Conservation (phyloP, 1,140 invertebrate genomes). For the Drosophila littoralis region DNA sequence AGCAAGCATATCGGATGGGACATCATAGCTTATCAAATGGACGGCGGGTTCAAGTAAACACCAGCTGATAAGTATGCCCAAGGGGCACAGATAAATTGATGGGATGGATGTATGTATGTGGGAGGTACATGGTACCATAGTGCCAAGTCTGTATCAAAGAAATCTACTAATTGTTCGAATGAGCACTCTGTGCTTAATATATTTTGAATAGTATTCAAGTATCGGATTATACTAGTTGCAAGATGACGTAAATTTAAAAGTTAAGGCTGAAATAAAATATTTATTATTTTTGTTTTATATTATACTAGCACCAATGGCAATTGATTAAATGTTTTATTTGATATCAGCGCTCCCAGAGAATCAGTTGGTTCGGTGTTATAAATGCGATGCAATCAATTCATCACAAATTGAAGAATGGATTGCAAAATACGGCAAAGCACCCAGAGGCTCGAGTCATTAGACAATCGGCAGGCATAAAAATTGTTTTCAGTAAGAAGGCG, state of each 20-base stretch:
- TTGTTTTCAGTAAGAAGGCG: not conserved
- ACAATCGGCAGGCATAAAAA: not conserved
- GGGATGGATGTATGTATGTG: not conserved
- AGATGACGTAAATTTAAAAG: slow-evolving; percentile 24
- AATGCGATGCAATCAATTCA: not conserved
- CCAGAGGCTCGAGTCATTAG: not conserved
- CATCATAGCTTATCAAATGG: not conserved
- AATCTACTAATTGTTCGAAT: not conserved
- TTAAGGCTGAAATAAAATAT: slow-evolving; percentile 13
- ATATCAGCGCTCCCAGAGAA: not conserved
- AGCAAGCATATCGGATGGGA: slow-evolving; percentile 6
- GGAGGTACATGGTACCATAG: no score
- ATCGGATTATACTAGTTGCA: not conserved
- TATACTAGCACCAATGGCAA: slow-evolving; percentile 9
- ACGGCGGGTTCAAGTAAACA: slow-evolving; percentile 16
- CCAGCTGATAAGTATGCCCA: not conserved
- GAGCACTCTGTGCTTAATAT: no score
- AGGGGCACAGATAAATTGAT: not conserved
- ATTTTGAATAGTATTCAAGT: no score
- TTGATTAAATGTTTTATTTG: not conserved
- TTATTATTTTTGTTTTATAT: slow-evolving; percentile 12
- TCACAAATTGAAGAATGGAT: not conserved
- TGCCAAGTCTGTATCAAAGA: not conserved
- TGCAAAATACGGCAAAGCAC: not conserved
- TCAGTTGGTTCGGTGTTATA: not conserved